A percentile compares a stretch with the other conserved stretches of the same genome.
These are phyloP conservation scores for Catharus fuscescens DNA, from an alignment of 2,113 vertebrate species.

Conservation along the genomic window DNA sequence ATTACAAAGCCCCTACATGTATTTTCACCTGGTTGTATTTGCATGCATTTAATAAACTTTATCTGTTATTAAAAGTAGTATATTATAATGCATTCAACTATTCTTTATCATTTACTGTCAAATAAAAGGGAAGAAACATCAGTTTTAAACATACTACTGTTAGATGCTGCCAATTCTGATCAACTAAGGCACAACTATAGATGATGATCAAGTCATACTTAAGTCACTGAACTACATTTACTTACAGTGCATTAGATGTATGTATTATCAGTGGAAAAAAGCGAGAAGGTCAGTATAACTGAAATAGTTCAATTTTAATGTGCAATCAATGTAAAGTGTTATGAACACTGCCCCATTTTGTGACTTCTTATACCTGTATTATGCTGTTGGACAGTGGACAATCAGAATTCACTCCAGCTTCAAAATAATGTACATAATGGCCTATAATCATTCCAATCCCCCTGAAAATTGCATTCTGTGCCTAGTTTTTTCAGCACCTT, in stretches of 20 bases:
- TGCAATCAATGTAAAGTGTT: conserved; percentile 66
- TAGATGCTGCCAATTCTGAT: neutral
- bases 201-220: conserved; percentile 19
- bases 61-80: neutral
- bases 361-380: conserved; percentile 52
- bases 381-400: conserved; percentile 27
- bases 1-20: neutral
- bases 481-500: conserved; percentile 80
- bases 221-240: conserved; percentile 42
- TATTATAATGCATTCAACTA: neutral
- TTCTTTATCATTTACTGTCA: neutral
- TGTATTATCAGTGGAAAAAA: conserved; percentile 16
- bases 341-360: conserved; percentile 40
- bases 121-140: conserved; percentile 5
- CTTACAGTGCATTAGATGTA: conserved; percentile 58
- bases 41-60: neutral
- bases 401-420: conserved; percentile 72
- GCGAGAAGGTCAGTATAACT: conserved; percentile 40
- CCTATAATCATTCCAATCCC: conserved; percentile 45
- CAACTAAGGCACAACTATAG: neutral
- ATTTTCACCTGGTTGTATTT: neutral
- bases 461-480: conserved; percentile 74
- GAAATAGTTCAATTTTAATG: conserved; percentile 67
- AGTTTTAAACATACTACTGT: conserved; percentile 1
- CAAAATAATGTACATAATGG: conserved; percentile 49